These are phyloP conservation scores for Watsonalla binaria DNA, from an alignment of 2,888 invertebrate species.

Conservation along the genomic window DNA sequence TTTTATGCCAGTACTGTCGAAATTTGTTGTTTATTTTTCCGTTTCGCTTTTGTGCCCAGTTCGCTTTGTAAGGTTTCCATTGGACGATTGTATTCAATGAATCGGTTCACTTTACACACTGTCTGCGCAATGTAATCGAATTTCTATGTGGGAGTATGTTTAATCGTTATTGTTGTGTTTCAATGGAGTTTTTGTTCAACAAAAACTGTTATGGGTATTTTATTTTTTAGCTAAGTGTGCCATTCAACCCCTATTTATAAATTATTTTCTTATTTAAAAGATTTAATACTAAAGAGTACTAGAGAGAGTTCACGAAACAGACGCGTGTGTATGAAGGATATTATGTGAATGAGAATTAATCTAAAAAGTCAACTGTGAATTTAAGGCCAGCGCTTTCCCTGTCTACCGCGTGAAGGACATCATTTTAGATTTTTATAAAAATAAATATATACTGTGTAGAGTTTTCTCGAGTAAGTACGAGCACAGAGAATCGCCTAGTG, in stretches of 20 bases:
- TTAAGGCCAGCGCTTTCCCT: too few species aligned
- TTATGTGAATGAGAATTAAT: too few species aligned
- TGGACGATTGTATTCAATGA: conserved; percentile 42
- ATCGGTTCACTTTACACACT: conserved; percentile 36
- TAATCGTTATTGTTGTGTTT: conserved; percentile 15
- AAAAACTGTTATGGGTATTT: neutral
- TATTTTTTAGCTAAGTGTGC: neutral
- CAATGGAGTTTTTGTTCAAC: neutral
- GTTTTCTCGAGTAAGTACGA: too few species aligned
- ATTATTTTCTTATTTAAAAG: too few species aligned
- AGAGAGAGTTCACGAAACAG: too few species aligned
- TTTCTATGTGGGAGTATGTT: conserved; percentile 15
- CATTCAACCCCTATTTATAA: neutral
- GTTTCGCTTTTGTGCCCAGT: conserved; percentile 35
- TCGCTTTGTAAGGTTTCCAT: conserved; percentile 43
- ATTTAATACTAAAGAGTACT: too few species aligned
- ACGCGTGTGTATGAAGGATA: too few species aligned
- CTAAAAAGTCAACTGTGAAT: too few species aligned
- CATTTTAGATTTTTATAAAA: too few species aligned
- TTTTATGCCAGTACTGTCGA: conserved; percentile 15
- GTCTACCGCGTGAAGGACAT: too few species aligned
- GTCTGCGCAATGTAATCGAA: conserved; percentile 41
- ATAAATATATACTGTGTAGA: too few species aligned
- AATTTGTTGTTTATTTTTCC: conserved; percentile 21
- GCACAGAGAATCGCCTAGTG: too few species aligned